These are phyloP conservation scores for Channa maculata DNA, from an alignment of 2,113 vertebrate species.

Conservation along the genomic window DNA sequence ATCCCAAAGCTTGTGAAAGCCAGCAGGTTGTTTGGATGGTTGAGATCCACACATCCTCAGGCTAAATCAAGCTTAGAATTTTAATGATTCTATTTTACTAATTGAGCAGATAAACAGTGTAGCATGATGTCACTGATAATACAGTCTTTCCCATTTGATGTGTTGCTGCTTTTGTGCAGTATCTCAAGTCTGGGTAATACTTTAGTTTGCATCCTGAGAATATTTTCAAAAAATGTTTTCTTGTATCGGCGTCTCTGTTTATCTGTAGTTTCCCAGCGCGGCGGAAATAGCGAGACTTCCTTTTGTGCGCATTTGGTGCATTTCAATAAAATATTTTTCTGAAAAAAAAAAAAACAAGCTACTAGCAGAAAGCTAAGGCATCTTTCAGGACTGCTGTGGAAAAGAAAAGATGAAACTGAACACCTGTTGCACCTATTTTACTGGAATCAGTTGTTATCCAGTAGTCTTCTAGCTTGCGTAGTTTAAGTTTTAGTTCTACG, in stretches of 20 bases:
- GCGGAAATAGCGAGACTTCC: conserved; percentile 6
- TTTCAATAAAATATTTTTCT: conserved; percentile 12
- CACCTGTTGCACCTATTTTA: too few species aligned
- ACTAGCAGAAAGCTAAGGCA: conserved; percentile 4
- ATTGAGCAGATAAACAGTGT: neutral
- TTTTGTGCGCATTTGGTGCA: conserved; percentile 19
- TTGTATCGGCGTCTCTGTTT: conserved; percentile 16
- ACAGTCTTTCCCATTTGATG: neutral
- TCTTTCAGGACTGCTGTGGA: too few species aligned
- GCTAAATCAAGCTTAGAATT: conserved; percentile 4
- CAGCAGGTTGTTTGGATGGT: neutral
- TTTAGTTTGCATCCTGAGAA: neutral
- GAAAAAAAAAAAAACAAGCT: conserved; percentile 2
- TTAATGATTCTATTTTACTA: conserved; percentile 3
- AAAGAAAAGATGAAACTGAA: too few species aligned
- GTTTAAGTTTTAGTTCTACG: too few species aligned
- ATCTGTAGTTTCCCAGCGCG: neutral
- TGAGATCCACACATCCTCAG: conserved; percentile 2
- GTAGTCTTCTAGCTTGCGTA: too few species aligned
- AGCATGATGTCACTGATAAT: neutral
- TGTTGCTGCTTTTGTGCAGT: neutral
- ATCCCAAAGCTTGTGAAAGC: neutral
- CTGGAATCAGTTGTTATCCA: too few species aligned
- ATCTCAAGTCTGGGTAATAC: too few species aligned
- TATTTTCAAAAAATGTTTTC: conserved; percentile 25